A percentile compares a stretch with the other conserved stretches of the same genome.
Conservation (phyloP, 1,140 invertebrate species). For the Sminthurinus signatus region DNA sequence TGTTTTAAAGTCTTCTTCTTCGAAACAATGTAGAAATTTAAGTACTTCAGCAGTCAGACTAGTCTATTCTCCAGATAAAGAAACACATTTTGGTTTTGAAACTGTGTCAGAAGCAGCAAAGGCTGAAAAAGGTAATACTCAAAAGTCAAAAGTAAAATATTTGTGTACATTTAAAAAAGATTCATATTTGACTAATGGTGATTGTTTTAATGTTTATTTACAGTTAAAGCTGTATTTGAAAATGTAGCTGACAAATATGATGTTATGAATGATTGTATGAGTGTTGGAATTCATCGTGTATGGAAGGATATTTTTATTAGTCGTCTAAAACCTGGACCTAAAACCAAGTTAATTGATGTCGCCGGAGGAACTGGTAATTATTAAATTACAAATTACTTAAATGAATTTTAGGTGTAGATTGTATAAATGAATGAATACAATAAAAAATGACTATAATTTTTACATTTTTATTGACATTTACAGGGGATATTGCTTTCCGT, state of each 20-base stretch:
- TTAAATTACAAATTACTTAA: no score
- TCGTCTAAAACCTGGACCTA: constrained; percentile 64
- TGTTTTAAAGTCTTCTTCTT: no score
- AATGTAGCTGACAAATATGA: constrained; percentile 93
- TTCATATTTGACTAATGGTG: no score
- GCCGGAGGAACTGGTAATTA: constrained; percentile 86
- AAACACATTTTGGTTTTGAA: constrained; percentile 85
- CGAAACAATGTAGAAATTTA: no score
- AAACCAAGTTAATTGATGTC: constrained; percentile 81
- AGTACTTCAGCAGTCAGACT: neutral
- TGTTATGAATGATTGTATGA: constrained; percentile 98
- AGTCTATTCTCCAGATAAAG: constrained; percentile 42
- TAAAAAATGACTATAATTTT: no score
- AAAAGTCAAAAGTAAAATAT: no score
- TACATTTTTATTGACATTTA: no score
- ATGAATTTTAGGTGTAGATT: no score
- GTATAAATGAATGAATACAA: no score
- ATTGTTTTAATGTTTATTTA: no score
- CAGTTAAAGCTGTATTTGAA: constrained; percentile 89
- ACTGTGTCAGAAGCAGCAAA: constrained; percentile 75
- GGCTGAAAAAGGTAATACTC: constrained; percentile 72
- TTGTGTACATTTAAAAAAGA: no score
- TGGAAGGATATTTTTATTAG: constrained; percentile 96
- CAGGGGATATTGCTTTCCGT: constrained; percentile 83
- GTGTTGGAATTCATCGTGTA: constrained; percentile 83